Base-by-base conservation (phyloP, 2,797 vertebrate genomes). In the Tachyglossus aculeatus region DNA sequence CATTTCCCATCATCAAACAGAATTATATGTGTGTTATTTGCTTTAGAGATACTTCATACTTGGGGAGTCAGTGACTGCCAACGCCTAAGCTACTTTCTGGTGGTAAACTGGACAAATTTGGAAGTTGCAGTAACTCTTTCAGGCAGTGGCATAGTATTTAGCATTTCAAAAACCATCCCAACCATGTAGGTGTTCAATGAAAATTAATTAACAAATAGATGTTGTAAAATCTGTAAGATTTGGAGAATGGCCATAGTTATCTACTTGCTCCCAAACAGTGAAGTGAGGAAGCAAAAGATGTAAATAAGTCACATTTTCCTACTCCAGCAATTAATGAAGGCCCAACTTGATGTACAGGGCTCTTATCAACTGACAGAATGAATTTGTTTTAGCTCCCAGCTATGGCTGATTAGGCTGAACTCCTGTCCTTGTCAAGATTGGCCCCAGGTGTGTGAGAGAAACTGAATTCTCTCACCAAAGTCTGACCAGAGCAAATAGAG, bases 131-230 rank as follows among this genome's bases (percentile, higher is more conserved):
- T 31, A 5, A 5, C 15, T 82, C 67, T 60, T 71, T 84, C 80
- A 66, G 71, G 59, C 43, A 66, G 48, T 31, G 14, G 56, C 31
- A 63, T 71, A 63, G 75, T 80, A 86, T 80, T 86, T 80, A 78
- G 37, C 71, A 36, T 68, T 60, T 54, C 61, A 63, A 77, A 74
- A 43, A 56, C 77, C 36, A 66, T 80, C 82, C 81, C 66, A 54
- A 76, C 77, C 80, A 71, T 71, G 51, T 68, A 62, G 68, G 38
- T 68, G 48, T 65, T 69, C 78, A 47, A 36, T 68, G 38, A 66
- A 78, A 72, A 76, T 51, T 65, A 64, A 62, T 55, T 27, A 67
- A 31, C 66, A 81, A 75, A 59, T 76, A n/a, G 13, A 74, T 73
- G 57, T n/a, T 48, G 45, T 19, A 45, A 16, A 36, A 60, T 70